Evolutionary conservation across 1,140 invertebrate species (phyloP).

Genomic region (Patella vulgata): DNA sequence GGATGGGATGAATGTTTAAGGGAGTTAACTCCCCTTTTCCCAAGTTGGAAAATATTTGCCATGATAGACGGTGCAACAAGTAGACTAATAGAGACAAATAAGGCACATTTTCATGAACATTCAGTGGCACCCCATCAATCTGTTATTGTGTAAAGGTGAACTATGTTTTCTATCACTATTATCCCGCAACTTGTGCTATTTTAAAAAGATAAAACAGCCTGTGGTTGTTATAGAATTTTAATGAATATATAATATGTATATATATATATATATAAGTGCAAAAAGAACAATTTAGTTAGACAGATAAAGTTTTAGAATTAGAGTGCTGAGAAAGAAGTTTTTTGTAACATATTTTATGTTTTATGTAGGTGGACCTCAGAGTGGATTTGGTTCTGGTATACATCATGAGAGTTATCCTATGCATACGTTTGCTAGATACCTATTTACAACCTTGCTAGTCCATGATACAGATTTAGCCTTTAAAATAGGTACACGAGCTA

Average conservation of each 20-base stretch:
- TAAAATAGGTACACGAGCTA: conserved; percentile 72
- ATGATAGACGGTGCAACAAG: too few species aligned
- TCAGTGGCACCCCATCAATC: neutral
- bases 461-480: conserved; percentile 82
- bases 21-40: too few species aligned
- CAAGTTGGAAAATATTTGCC: too few species aligned
- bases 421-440: conserved; percentile 83
- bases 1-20: too few species aligned
- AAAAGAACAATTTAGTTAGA: too few species aligned
- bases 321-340: neutral
- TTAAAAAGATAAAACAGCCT: too few species aligned
- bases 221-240: neutral
- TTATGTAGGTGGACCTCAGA: conserved; percentile 77
- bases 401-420: conserved; percentile 82
- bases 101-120: too few species aligned
- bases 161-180: neutral
- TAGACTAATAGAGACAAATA: too few species aligned
- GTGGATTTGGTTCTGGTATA: conserved; percentile 79
- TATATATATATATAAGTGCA: too few species aligned
- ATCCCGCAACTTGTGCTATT: too few species aligned
- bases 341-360: conserved; percentile 8
- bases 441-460: conserved; percentile 78
- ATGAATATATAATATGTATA: too few species aligned
- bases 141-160: neutral
- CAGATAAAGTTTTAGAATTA: too few species aligned